These are phyloP conservation scores for Mionectes macconnelli DNA, from an alignment of 2,113 vertebrate species.

Conservation along the genomic window DNA sequence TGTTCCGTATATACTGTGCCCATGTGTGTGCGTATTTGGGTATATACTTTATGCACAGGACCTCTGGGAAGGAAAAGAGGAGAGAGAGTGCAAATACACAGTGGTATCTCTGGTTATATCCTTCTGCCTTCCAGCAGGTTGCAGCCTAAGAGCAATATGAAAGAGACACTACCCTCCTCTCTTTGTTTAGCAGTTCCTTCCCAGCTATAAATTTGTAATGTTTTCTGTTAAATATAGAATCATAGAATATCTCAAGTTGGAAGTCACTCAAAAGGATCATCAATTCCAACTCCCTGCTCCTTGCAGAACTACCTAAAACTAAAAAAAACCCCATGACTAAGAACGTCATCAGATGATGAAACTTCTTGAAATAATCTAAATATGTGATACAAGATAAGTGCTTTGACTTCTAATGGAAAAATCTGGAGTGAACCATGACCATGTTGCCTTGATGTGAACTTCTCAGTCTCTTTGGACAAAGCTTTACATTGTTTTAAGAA, in stretches of 20 bases:
- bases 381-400: neutral
- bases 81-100: neutral
- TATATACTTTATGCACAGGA: accelerated
- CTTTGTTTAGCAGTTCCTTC: neutral
- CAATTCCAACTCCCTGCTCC: neutral
- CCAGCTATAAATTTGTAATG: neutral
- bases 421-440: neutral
- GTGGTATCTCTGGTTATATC: neutral
- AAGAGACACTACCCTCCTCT: neutral
- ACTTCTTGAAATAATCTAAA: neutral
- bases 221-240: neutral
- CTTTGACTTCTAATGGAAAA: neutral
- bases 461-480: neutral
- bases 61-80: neutral
- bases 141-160: neutral
- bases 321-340: neutral
- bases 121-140: neutral
- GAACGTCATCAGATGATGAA: accelerated
- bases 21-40: too few species aligned
- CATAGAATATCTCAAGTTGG: neutral
- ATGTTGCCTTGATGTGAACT: neutral
- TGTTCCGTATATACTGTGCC: neutral
- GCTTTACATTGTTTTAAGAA: neutral
- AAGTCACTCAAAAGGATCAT: neutral
- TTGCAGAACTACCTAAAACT: neutral